A percentile compares a stretch with the other conserved stretches of the same genome.
phyloP scores from a whole-genome alignment of 1,140 invertebrate genomes.

The Ceratosolen fusciceps region DNA sequence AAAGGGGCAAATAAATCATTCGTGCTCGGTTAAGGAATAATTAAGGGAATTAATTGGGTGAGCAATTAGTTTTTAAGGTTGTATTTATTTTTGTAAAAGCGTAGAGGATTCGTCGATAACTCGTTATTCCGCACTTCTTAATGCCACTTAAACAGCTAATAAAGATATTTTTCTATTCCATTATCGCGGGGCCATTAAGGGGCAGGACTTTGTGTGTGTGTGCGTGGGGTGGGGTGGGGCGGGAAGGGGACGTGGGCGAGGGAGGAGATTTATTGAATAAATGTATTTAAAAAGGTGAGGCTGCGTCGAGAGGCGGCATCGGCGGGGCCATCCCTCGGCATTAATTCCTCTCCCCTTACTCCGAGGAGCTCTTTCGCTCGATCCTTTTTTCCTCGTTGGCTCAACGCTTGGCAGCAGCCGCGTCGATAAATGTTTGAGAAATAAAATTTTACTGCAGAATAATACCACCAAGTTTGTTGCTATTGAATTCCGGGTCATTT shows the following conservation, averaged over 20 bases:
- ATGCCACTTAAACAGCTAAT: neutral
- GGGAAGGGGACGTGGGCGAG: no score
- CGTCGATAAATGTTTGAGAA: conserved; percentile 68
- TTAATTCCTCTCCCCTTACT: neutral
- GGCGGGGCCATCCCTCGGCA: neutral
- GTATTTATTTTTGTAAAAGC: no score
- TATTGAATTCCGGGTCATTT: conserved; percentile 69
- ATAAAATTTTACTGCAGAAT: conserved; percentile 72
- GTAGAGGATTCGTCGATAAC: neutral
- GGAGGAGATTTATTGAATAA: conserved; percentile 12
- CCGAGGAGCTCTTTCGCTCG: neutral
- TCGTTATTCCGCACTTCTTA: neutral
- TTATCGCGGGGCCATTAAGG: neutral
- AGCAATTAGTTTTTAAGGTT: no score
- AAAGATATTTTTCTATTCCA: neutral
- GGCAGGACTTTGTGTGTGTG: no score
- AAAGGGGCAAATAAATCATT: no score
- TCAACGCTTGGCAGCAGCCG: conserved; percentile 48
- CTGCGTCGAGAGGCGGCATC: neutral
- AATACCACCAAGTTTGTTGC: conserved; percentile 69
- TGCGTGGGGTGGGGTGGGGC: no score
- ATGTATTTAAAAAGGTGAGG: neutral
- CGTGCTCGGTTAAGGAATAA: no score
- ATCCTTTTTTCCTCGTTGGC: neutral
- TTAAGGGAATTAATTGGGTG: no score